These are phyloP conservation scores for Plusia festucae DNA, from an alignment of 2,888 invertebrate species.

Conservation along the genomic window DNA sequence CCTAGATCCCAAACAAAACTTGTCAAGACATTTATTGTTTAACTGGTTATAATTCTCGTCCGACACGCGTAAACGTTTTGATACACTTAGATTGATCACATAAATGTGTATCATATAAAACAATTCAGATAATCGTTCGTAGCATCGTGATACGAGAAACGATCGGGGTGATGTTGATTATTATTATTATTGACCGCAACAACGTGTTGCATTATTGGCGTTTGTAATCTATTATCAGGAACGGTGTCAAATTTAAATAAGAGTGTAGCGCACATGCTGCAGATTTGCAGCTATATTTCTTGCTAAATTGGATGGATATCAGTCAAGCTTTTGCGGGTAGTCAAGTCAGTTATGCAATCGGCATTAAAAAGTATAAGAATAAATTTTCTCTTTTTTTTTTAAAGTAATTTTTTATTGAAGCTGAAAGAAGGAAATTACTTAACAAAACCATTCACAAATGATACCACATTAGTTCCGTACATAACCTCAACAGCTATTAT, in stretches of 20 bases:
- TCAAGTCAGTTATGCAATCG: too few relatives aligned
- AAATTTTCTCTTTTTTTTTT: not conserved
- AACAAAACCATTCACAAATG: conserved; percentile 14
- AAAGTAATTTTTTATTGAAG: not conserved
- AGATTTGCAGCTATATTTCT: too few relatives aligned
- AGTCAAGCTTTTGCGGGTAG: too few relatives aligned
- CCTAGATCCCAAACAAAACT: conserved; percentile 12
- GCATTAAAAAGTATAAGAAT: too few relatives aligned
- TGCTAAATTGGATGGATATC: too few relatives aligned
- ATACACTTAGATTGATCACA: conserved; percentile 24
- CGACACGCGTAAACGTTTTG: conserved; percentile 26
- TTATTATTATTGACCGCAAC: conserved; percentile 15
- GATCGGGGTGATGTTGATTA: conserved; percentile 23
- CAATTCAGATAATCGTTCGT: conserved; percentile 30
- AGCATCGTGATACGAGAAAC: conserved; percentile 7
- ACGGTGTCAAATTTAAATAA: conserved; percentile 5
- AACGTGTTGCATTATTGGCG: conserved; percentile 7
- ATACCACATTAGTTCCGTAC: conserved; percentile 27
- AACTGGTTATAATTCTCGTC: conserved; percentile 37
- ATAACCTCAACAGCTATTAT: conserved; percentile 31
- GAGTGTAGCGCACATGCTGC: too few relatives aligned
- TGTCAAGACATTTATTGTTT: conserved; percentile 22
- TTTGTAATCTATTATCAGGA: not conserved
- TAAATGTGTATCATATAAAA: conserved; percentile 35
- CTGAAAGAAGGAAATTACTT: not conserved